Percentiles rank a stretch among this genome's conserved stretches.
phyloP scores from a whole-genome alignment of 1,140 invertebrate genomes.

The Vanessa tameamea region DNA sequence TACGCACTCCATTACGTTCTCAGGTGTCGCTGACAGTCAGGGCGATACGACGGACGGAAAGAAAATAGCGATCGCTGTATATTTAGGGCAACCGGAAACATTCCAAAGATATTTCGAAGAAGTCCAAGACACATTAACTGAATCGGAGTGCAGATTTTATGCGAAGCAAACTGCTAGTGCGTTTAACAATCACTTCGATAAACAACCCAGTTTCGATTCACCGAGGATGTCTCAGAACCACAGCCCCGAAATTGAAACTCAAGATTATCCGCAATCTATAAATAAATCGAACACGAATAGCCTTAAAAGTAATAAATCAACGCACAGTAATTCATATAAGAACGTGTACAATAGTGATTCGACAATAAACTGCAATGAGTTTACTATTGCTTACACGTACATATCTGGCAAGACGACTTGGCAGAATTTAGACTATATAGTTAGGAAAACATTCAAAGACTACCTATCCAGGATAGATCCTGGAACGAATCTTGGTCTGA shows the following conservation, averaged over 20 bases:
- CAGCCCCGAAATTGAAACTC: slow-evolving; percentile 73
- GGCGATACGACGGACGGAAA: slow-evolving; percentile 91
- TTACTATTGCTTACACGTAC: slow-evolving; percentile 92
- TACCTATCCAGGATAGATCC: slow-evolving; percentile 96
- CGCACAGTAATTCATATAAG: slow-evolving; percentile 80
- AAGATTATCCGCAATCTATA: slow-evolving; percentile 74
- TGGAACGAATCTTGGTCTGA: slow-evolving; percentile 93
- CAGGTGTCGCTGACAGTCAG: slow-evolving; percentile 83
- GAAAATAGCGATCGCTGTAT: slow-evolving; percentile 90
- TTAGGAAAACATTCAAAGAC: slow-evolving; percentile 96
- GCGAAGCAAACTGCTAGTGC: slow-evolving; percentile 74
- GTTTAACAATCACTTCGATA: slow-evolving; percentile 77
- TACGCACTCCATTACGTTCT: slow-evolving; percentile 36
- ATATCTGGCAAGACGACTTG: slow-evolving; percentile 96
- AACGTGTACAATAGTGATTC: slow-evolving; percentile 79
- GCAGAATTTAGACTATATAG: slow-evolving; percentile 95
- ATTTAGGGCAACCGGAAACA: slow-evolving; percentile 89
- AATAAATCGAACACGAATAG: slow-evolving; percentile 80
- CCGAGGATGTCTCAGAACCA: slow-evolving; percentile 76
- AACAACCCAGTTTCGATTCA: slow-evolving; percentile 81
- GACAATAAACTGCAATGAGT: slow-evolving; percentile 82
- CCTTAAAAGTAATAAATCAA: slow-evolving; percentile 81
- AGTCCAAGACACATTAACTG: slow-evolving; percentile 81
- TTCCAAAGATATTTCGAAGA: slow-evolving; percentile 87
- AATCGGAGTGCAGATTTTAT: slow-evolving; percentile 81